A percentile compares a stretch with the other conserved stretches of the same genome.
Evolutionary conservation across 2,888 invertebrate genomes (phyloP).

Genomic region (Timema podura): DNA sequence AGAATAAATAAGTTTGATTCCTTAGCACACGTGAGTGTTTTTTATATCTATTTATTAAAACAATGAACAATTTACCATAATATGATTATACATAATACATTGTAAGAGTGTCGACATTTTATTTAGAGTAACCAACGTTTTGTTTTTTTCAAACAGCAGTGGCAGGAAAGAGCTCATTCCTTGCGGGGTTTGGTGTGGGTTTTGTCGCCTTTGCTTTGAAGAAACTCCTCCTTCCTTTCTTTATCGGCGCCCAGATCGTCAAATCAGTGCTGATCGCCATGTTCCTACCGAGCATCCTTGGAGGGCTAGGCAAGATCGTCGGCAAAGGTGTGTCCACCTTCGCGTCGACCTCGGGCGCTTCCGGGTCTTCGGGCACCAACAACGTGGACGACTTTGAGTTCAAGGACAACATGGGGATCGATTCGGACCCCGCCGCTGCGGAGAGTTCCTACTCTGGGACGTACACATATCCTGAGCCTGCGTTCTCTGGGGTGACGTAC

Average conservation of each 20-base stretch:
- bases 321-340: constrained; percentile 68
- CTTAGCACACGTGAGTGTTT: too few relatives aligned
- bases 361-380: constrained; percentile 50
- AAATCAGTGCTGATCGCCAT: constrained; percentile 79
- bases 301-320: constrained; percentile 76
- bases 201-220: constrained; percentile 75
- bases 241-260: constrained; percentile 76
- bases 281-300: constrained; percentile 79
- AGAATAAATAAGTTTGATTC: too few relatives aligned
- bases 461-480: constrained; percentile 25
- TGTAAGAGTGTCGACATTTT: too few relatives aligned
- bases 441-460: constrained; percentile 22
- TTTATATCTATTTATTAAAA: too few relatives aligned
- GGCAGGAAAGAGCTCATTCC: constrained; percentile 56
- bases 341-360: constrained; percentile 53
- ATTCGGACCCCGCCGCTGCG: constrained; percentile 21
- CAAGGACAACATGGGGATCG: constrained; percentile 48
- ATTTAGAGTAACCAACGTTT: too few relatives aligned
- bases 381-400: constrained; percentile 66
- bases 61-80: too few relatives aligned
- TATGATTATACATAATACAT: too few relatives aligned
- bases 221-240: constrained; percentile 75
- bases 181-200: constrained; percentile 61
- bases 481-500: constrained; percentile 34
- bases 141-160: constrained; percentile 12